Percentiles rank a stretch among this genome's conserved stretches.
Evolutionary conservation across 2,888 invertebrate species (phyloP).

Genomic region (Lypha dubia): DNA sequence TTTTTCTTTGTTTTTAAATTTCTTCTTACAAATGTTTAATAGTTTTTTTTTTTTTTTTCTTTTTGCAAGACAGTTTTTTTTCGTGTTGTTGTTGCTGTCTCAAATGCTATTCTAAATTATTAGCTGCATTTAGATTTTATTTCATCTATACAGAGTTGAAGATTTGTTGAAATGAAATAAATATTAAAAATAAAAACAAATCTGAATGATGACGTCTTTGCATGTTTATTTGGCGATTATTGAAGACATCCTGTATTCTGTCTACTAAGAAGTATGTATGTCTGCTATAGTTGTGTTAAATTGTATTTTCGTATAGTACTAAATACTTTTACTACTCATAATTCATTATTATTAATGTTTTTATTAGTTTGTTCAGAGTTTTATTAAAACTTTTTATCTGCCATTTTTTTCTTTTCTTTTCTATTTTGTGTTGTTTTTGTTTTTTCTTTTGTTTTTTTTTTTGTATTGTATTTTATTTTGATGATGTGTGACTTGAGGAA

Average conservation of each 20-base stretch:
- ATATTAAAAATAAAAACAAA: conserved; percentile 31
- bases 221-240: conserved; percentile 73
- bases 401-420: neutral
- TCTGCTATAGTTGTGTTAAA: conserved; percentile 47
- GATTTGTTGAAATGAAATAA: conserved; percentile 54
- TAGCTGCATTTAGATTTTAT: conserved; percentile 70
- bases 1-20: conserved; percentile 25
- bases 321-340: conserved; percentile 68
- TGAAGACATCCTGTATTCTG: conserved; percentile 74
- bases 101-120: conserved; percentile 70
- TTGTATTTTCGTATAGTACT: conserved; percentile 53
- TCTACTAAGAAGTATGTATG: neutral
- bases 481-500: conserved; percentile 68
- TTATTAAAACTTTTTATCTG: conserved; percentile 57
- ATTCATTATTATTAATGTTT: conserved; percentile 71
- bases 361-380: conserved; percentile 70
- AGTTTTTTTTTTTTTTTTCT: conserved; percentile 6
- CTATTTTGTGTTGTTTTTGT: conserved; percentile 45
- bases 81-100: conserved; percentile 28
- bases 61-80: conserved; percentile 35
- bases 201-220: conserved; percentile 67
- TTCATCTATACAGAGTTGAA: conserved; percentile 69
- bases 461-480: conserved; percentile 53
- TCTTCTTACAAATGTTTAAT: conserved; percentile 42
- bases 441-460: conserved; percentile 23